These are phyloP conservation scores for Lophotriccus pileatus DNA, from an alignment of 2,797 vertebrate genomes.

Conservation along the genomic window DNA sequence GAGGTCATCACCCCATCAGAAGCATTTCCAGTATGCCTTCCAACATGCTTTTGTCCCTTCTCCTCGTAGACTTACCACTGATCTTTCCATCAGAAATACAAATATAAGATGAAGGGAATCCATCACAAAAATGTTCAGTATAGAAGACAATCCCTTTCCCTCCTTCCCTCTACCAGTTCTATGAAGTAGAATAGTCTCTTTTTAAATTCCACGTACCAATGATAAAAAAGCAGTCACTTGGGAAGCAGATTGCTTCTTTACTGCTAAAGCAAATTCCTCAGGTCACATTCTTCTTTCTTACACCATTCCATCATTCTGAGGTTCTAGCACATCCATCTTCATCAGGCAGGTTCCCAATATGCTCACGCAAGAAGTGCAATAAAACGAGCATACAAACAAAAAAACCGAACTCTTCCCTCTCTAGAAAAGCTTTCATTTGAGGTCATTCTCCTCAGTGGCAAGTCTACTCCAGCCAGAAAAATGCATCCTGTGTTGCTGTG, in stretches of 20 bases:
- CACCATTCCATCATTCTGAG: not conserved
- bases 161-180: not conserved
- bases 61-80: not conserved
- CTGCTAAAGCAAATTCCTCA: not conserved
- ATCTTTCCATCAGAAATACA: not conserved
- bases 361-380: not conserved
- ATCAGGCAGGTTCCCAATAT: not conserved
- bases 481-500: not conserved
- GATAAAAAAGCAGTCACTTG: not conserved
- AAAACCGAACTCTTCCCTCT: not conserved
- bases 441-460: not conserved
- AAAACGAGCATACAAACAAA: not conserved
- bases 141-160: not conserved
- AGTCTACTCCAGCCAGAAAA: not conserved
- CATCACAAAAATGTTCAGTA: not conserved
- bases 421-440: not conserved
- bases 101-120: not conserved
- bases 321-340: not conserved
- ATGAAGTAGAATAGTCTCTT: not conserved
- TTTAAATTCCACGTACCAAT: not conserved
- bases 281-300: not conserved
- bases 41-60: not conserved
- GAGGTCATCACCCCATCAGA: not conserved
- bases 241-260: not conserved
- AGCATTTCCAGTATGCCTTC: not conserved